These are phyloP conservation scores for Cotesia glomerata DNA, from an alignment of 1,140 invertebrate genomes.

Conservation along the genomic window DNA sequence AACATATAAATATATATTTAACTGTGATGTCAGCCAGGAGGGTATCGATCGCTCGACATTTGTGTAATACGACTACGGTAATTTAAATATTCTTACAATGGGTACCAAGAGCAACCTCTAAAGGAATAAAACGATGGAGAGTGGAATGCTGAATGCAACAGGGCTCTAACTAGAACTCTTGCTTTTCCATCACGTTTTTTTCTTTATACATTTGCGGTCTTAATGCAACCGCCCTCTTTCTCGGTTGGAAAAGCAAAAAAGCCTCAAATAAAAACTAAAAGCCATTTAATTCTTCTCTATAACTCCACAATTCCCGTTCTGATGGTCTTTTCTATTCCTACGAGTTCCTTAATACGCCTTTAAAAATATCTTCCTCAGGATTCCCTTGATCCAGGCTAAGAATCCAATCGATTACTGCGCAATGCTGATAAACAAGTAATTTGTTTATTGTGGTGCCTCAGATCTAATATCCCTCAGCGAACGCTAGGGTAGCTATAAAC, in stretches of 20 bases:
- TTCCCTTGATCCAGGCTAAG: neutral
- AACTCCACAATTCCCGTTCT: too few relatives aligned
- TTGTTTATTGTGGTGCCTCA: constrained; percentile 7
- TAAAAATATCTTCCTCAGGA: neutral
- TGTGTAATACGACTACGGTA: neutral
- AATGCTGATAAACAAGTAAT: constrained; percentile 1
- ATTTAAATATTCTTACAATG: too few relatives aligned
- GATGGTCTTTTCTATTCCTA: too few relatives aligned
- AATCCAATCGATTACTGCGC: neutral
- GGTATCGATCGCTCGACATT: neutral
- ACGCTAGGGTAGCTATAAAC: neutral
- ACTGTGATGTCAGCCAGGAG: neutral
- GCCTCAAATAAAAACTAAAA: neutral
- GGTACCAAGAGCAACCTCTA: too few relatives aligned
- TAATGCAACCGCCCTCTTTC: neutral
- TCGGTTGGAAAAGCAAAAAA: neutral
- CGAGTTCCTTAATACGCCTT: neutral
- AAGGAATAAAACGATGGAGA: too few relatives aligned
- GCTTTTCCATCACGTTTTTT: neutral
- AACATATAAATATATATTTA: constrained; percentile 22
- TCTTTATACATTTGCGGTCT: neutral
- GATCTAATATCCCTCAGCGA: neutral
- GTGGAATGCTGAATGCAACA: neutral
- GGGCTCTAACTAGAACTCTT: neutral
- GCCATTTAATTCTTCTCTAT: neutral